Evolutionary conservation across 2,888 invertebrate genomes (phyloP).

Genomic region (Drosophila prolongata): DNA sequence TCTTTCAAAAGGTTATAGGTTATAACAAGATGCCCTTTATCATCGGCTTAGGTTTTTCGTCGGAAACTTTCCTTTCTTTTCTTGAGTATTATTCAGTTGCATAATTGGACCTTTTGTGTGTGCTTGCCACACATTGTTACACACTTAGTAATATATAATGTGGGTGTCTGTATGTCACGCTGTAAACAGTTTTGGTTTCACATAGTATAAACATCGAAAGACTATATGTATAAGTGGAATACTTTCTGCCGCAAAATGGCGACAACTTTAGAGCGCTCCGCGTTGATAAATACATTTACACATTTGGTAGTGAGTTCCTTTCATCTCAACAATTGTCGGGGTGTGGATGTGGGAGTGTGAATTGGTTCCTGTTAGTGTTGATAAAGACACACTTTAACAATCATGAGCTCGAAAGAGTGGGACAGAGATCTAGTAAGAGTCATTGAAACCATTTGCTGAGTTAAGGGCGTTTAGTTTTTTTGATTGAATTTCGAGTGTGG

Average conservation of each 20-base stretch:
- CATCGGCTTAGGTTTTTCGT: constrained; percentile 6
- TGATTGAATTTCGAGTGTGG: constrained; percentile 32
- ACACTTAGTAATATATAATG: constrained; percentile 65
- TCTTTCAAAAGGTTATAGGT: constrained; percentile 31
- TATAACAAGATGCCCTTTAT: constrained; percentile 35
- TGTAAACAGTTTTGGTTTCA: constrained; percentile 48
- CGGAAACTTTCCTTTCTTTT: constrained; percentile 7
- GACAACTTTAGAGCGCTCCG: constrained; percentile 33
- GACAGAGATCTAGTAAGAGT: constrained; percentile 41
- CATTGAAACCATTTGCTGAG: constrained; percentile 66
- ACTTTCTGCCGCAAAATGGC: constrained; percentile 63
- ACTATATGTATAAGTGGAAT: constrained; percentile 53
- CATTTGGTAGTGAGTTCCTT: constrained; percentile 24
- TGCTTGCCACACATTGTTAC: constrained; percentile 58
- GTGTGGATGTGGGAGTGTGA: constrained; percentile 33
- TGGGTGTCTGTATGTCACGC: constrained; percentile 23
- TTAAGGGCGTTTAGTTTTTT: constrained; percentile 38
- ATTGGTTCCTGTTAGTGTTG: constrained; percentile 15
- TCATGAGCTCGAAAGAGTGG: background rate
- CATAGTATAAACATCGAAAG: constrained; percentile 62
- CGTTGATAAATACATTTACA: constrained; percentile 32
- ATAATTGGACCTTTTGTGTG: constrained; percentile 71
- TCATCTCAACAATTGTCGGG: constrained; percentile 46
- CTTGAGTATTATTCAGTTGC: constrained; percentile 59
- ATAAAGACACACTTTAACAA: constrained; percentile 14